Percentiles rank a stretch among this genome's conserved stretches.
Evolutionary conservation across 2,888 invertebrate species (phyloP).

Genomic region (Achlya flavicornis): DNA sequence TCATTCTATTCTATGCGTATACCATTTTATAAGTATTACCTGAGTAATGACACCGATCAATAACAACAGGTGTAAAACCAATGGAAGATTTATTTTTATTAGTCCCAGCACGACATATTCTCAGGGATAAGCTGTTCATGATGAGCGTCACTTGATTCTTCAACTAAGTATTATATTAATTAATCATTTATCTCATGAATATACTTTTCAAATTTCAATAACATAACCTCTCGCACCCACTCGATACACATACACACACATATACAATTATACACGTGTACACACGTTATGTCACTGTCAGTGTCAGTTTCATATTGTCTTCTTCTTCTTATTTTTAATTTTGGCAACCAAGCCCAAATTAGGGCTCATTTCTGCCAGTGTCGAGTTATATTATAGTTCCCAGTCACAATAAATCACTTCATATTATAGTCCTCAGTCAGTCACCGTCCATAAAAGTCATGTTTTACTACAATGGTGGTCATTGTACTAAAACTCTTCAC

Average conservation of each 20-base stretch:
- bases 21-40: constrained; percentile 20
- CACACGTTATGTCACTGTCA: background rate
- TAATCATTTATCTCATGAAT: background rate
- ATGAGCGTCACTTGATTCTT: constrained; percentile 15
- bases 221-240: background rate
- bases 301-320: too few relatives aligned
- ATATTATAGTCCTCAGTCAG: too few relatives aligned
- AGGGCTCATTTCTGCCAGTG: too few relatives aligned
- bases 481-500: too few relatives aligned
- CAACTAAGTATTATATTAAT: constrained; percentile 4
- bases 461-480: too few relatives aligned
- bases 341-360: too few relatives aligned
- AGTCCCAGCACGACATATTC: constrained; percentile 55
- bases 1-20: too few relatives aligned
- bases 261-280: background rate
- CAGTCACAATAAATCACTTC: too few relatives aligned
- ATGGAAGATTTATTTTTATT: constrained; percentile 54
- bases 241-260: too few relatives aligned
- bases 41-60: constrained; percentile 31
- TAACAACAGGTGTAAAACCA: constrained; percentile 45
- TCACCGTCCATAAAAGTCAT: too few relatives aligned
- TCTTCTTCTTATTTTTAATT: too few relatives aligned
- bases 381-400: too few relatives aligned
- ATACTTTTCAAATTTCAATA: background rate
- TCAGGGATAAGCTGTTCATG: constrained; percentile 64